Evolutionary conservation across 2,888 invertebrate species (phyloP).

Genomic region (Machimus atricapillus): DNA sequence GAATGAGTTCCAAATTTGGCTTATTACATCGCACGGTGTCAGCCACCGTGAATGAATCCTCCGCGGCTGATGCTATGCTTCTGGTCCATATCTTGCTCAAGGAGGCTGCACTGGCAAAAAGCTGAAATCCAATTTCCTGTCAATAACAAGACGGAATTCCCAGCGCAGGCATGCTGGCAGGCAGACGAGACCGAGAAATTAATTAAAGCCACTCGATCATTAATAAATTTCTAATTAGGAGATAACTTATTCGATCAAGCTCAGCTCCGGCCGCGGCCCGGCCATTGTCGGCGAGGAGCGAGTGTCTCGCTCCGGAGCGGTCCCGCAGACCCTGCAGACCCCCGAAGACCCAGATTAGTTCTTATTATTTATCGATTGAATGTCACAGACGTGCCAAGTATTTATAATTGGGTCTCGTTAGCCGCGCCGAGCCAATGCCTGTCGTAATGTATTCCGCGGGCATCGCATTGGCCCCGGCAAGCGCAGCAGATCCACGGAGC

Average conservation of each 20-base stretch:
- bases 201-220: conserved; percentile 52
- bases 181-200: conserved; percentile 47
- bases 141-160: conserved; percentile 43
- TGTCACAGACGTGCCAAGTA: conserved; percentile 52
- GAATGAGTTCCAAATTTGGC: not conserved
- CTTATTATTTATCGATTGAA: conserved; percentile 56
- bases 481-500: conserved; percentile 3
- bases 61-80: not conserved
- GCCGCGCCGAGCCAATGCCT: not conserved
- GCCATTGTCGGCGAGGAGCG: not conserved
- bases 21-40: conserved; percentile 6
- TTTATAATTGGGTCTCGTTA: conserved; percentile 48
- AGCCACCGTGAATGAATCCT: conserved; percentile 19
- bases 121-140: conserved; percentile 46
- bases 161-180: not conserved
- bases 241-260: conserved; percentile 48
- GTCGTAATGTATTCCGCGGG: conserved; percentile 23
- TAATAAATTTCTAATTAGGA: conserved; percentile 53
- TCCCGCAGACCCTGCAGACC: not conserved
- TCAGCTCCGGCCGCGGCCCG: not conserved
- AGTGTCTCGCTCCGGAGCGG: not conserved
- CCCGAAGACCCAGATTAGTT: conserved; percentile 31
- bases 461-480: conserved; percentile 5
- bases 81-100: not conserved
- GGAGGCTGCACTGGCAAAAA: conserved; percentile 33